Percentiles rank a stretch among this genome's conserved stretches.
Conservation (phyloP, 2,113 vertebrate genomes). For the Ia io region DNA sequence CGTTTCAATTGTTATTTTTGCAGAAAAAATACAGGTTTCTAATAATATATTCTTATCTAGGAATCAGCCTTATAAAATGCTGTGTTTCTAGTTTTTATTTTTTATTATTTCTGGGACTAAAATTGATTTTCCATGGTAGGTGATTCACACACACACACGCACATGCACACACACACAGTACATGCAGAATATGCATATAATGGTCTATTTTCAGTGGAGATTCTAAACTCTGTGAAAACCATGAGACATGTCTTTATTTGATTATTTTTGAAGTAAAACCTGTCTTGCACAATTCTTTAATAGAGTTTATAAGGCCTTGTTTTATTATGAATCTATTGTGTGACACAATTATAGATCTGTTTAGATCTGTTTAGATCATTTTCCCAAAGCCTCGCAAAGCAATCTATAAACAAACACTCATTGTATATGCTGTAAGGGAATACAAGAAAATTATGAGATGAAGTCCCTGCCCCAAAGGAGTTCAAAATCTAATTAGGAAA, state of each 20-base stretch:
- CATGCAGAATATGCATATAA: neutral
- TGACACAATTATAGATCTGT: neutral
- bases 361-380: neutral
- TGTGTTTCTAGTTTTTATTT: neutral
- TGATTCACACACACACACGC: rapidly evolving
- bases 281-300: neutral
- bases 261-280: constrained; percentile 17
- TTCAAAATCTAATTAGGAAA: constrained; percentile 10
- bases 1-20: constrained; percentile 34
- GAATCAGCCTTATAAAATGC: neutral
- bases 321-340: constrained; percentile 13
- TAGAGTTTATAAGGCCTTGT: neutral
- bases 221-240: neutral
- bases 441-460: neutral
- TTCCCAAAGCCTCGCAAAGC: neutral
- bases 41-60: neutral
- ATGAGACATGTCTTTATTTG: neutral
- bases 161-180: neutral
- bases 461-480: neutral
- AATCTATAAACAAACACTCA: constrained; percentile 11
- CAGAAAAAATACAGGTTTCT: neutral
- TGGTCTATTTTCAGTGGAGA: neutral
- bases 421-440: neutral
- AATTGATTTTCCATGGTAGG: neutral
- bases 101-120: neutral